Evolutionary conservation across 2,888 invertebrate genomes (phyloP), one percentile per base, ranked within the genome.

Genomic region (Coelogynopora nodosa): DNA sequence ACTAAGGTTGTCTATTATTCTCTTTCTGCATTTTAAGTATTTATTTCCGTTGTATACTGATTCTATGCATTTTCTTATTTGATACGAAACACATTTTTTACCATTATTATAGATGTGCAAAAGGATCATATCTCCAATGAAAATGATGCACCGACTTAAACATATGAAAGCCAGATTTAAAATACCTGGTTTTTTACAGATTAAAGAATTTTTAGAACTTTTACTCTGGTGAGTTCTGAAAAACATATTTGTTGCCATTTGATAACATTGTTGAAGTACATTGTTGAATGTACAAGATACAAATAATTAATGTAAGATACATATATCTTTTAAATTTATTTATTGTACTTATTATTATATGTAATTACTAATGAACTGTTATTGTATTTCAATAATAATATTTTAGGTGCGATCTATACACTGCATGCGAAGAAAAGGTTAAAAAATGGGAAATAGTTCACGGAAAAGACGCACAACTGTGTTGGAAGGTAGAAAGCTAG

Each of bases 131-230:
- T 90, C 91, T 0, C 91, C 91, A 0, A 88, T 90, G 88, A 91
- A 91, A 87, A 88, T 91, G 88, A 89, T 90, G 89, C 90, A 91
- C 86, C 87, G 90, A 30, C 88, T 91, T 30, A 91, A 91, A 87
- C 91, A 91, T 88, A 91, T 90, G 89, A 89, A 88, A 80, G 87
- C 88, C 28, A 74, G 88, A 2, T 90, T 90, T 88, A 90, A 90
- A 31, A 90, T 90, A 82, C 88, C 88, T 13, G 89, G 89, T 0
- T 87, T 90, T 1, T 90, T 91, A 30, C 91, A 91, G 87, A 89
- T 91, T 2, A 89, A 90, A 87, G 91, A 91, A 86, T 90, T 90
- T 88, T 88, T 91, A n/a, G 90, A 90, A 80, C 90, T 91, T 0
- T 88, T 91, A 0, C 89, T 91, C 10, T 91, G 91, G 91, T 91